Base-by-base conservation (phyloP, 2,888 invertebrate genomes). In the Ormyrus nitidulus region DNA sequence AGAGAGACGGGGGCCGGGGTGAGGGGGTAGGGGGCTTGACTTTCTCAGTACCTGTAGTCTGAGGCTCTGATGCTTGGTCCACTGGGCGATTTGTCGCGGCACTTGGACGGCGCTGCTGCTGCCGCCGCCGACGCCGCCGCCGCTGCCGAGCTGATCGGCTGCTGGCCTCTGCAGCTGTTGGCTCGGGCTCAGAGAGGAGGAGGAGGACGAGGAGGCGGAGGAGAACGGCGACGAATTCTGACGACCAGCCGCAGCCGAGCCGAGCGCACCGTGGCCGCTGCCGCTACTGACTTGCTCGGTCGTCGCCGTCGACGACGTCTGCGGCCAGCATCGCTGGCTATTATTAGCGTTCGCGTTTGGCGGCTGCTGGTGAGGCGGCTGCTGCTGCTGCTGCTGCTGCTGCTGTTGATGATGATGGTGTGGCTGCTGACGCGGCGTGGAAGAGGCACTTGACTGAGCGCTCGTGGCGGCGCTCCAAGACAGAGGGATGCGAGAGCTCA, bases 61-160 rank as follows among this genome's bases (percentile, higher is more conserved):
- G 81, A 88, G 88, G 83, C 89, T 89, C 80, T 89, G 89, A 83
- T 89, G 89, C 84, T 89, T 89, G 77, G 89, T 89, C 89, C 89
- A 89, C 87, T 89, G 89, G 72, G 89, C 88, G 84, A 85, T 85
- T 82, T 87, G 87, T 69, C 86, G 87, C 82, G 87, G 87, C 81
- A 87, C 88, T 82, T 86, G 83, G 84, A 83, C 76, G 82, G 86
- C 81, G 84, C 82, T 82, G 76, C 81, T 77, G 81, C 82, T 61
- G 71, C 11, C 65, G 78, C 9, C 61, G 61, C 51, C 61, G 13
- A 2, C 34, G 53, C 51, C 68, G 65, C 71, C 79, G 77, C 74
- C 69, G 66, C 59, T 77, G 69, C 56, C 34, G 34, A 34, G 34
- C 34, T 34, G 34, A 34, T 75, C 72, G 53, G 69, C 9, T 48